phyloP scores from a whole-genome alignment of 2,888 invertebrate genomes.

The Mesoligia furuncula region DNA sequence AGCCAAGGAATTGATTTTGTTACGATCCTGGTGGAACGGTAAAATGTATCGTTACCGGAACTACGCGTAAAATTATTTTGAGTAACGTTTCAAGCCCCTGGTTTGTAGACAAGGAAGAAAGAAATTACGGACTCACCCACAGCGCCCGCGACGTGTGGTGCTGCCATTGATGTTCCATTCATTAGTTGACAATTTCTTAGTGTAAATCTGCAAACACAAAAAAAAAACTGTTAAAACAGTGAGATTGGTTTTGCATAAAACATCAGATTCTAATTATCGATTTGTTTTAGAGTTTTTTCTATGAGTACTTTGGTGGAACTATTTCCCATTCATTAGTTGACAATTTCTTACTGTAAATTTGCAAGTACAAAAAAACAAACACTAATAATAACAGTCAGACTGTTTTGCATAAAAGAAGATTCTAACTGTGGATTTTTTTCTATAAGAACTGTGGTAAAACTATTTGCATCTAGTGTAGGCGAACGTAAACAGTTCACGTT shows the following conservation, averaged over 20 bases:
- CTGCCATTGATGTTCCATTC: constrained; percentile 99
- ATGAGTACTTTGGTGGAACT: neutral
- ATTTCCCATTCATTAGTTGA: too few species aligned
- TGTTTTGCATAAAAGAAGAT: too few species aligned
- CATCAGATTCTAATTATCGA: neutral
- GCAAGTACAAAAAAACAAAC: too few species aligned
- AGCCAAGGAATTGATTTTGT: too few species aligned
- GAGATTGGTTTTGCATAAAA: neutral
- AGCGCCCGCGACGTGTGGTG: constrained; percentile 98
- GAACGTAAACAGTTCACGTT: neutral
- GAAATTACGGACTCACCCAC: constrained; percentile 90
- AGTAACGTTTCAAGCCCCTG: too few species aligned
- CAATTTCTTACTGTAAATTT: too few species aligned
- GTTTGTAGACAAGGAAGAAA: neutral
- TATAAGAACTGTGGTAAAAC: neutral
- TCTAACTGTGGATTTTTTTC: too few species aligned
- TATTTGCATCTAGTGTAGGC: neutral
- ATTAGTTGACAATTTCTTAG: constrained; percentile 96
- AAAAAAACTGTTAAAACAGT: neutral
- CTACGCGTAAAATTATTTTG: too few species aligned
- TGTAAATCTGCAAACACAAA: constrained; percentile 91
- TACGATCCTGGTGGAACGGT: too few species aligned
- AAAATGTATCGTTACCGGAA: too few species aligned
- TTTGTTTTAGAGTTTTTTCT: neutral
- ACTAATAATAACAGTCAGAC: too few species aligned